These are phyloP conservation scores for Ceratosolen solmsi DNA, from an alignment of 1,140 invertebrate genomes.

Conservation along the genomic window DNA sequence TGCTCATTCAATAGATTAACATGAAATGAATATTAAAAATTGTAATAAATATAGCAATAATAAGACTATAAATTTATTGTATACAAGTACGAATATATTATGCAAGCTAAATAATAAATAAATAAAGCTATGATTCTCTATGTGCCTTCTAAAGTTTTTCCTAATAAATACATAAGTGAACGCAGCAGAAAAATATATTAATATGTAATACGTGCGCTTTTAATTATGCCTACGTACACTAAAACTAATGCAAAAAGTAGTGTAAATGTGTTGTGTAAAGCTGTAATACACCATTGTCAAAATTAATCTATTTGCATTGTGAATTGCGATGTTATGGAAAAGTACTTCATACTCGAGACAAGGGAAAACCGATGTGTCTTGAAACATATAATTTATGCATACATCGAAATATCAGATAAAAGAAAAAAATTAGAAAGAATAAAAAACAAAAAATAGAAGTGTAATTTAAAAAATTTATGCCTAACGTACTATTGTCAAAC, in stretches of 20 bases:
- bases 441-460: constrained; percentile 28
- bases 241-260: background rate
- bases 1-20: background rate
- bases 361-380: constrained; percentile 33
- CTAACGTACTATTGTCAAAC: constrained; percentile 43
- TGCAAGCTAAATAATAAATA: background rate
- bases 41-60: background rate
- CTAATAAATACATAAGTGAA: constrained; percentile 21
- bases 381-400: constrained; percentile 1
- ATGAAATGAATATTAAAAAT: too few species aligned
- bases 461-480: constrained; percentile 32
- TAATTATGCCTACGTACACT: background rate
- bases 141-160: constrained; percentile 42
- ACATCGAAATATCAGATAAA: background rate
- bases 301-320: constrained; percentile 29
- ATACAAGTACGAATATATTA: background rate
- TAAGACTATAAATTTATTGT: background rate
- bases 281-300: background rate
- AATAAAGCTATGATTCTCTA: constrained; percentile 4
- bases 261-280: background rate
- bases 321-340: constrained; percentile 30
- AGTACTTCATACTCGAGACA: constrained; percentile 23
- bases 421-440: constrained; percentile 7
- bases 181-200: background rate
- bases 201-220: background rate